Evolutionary conservation across 1,140 invertebrate genomes (phyloP).

Genomic region (Hypothenemus hampei): DNA sequence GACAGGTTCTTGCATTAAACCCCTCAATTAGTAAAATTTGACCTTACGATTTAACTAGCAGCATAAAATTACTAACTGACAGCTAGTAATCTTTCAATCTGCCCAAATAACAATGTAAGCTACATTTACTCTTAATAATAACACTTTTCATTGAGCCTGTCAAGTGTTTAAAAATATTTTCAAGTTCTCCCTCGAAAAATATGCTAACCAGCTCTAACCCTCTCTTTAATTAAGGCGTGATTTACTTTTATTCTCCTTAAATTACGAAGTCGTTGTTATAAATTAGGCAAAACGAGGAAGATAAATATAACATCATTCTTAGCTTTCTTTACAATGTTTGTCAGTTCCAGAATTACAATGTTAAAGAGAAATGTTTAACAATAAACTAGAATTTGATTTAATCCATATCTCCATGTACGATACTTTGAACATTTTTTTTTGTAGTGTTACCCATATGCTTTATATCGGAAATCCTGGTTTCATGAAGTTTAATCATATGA

Average conservation of each 20-base stretch:
- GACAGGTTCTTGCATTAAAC: no score
- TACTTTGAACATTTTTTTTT: background rate
- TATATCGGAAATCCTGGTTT: conserved; percentile 15
- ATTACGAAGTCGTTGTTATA: conserved; percentile 8
- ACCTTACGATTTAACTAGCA: no score
- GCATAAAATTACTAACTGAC: no score
- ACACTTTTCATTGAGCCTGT: no score
- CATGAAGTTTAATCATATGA: conserved; percentile 28
- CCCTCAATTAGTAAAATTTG: no score
- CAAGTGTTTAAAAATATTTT: background rate
- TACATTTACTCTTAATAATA: no score
- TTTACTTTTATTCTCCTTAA: conserved; percentile 11
- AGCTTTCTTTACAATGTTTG: conserved; percentile 5
- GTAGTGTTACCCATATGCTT: conserved; percentile 2
- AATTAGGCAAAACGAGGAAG: conserved; percentile 5
- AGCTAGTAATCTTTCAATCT: no score
- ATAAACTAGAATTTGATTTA: background rate
- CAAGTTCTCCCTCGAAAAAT: conserved; percentile 3
- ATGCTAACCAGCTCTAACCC: conserved; percentile 9
- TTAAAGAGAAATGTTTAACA: no score
- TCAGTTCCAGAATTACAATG: no score
- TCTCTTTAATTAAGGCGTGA: conserved; percentile 12
- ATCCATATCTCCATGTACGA: background rate
- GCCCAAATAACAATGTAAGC: no score
- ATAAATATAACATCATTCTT: conserved; percentile 6